phyloP scores from a whole-genome alignment of 2,888 invertebrate species.

The Lottia gigantea region DNA sequence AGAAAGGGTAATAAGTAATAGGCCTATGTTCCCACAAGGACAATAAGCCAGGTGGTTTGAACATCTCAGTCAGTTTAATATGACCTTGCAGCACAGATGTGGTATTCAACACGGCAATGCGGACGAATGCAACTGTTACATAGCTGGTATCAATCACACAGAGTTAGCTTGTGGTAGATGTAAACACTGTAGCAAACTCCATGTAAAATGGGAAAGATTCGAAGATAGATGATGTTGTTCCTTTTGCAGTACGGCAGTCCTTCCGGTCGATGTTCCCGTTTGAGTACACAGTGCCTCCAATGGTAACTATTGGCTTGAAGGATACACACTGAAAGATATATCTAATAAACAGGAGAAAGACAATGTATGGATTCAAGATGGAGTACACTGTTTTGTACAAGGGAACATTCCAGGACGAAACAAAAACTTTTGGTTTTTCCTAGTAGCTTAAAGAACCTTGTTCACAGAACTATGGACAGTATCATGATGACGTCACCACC shows the following conservation, averaged over 20 bases:
- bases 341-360: not conserved
- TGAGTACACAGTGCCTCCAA: too few species aligned
- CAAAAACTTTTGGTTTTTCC: not conserved
- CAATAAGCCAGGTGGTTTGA: constrained; percentile 11
- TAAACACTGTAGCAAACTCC: constrained; percentile 1
- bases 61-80: constrained; percentile 16
- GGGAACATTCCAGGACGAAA: not conserved
- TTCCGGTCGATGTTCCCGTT: too few species aligned
- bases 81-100: constrained; percentile 20
- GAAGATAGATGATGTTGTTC: too few species aligned
- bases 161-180: constrained; percentile 13
- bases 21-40: constrained; percentile 4
- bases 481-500: not conserved
- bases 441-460: not conserved
- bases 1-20: not conserved
- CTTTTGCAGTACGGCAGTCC: too few species aligned
- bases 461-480: not conserved
- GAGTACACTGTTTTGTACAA: not conserved
- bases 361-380: not conserved
- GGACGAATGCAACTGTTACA: constrained; percentile 9
- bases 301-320: too few species aligned
- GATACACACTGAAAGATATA: too few species aligned
- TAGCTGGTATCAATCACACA: not conserved
- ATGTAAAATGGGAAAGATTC: not conserved
- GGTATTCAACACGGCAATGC: constrained; percentile 22